Conservation (phyloP, 1,140 invertebrate genomes). For the Hirudo medicinalis region DNA sequence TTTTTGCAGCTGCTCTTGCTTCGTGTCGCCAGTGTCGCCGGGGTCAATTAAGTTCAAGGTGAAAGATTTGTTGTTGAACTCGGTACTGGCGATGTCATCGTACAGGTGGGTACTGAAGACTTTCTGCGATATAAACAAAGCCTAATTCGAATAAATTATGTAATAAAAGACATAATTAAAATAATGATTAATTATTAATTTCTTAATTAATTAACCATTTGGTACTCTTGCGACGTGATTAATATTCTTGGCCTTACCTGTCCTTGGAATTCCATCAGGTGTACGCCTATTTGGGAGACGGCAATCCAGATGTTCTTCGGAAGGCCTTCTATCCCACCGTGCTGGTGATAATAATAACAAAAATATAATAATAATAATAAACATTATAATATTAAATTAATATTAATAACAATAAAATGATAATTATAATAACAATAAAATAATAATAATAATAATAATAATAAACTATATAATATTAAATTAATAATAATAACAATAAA, state of each 20-base stretch:
- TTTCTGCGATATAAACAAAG: conserved; percentile 40
- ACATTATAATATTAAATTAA: conserved; percentile 17
- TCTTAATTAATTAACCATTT: neutral
- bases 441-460: conserved; percentile 10
- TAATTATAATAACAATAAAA: too few species aligned
- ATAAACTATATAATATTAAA: conserved; percentile 12
- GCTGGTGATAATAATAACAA: neutral
- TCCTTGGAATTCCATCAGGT: conserved; percentile 71
- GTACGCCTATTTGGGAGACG: conserved; percentile 80
- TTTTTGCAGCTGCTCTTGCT: too few species aligned
- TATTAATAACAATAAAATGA: neutral
- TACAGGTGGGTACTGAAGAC: conserved; percentile 78
- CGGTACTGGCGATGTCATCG: conserved; percentile 64
- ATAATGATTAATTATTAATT: conserved; percentile 19
- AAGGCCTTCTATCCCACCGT: conserved; percentile 52
- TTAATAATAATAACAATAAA: conserved; percentile 4
- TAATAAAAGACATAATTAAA: neutral
- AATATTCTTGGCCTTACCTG: conserved; percentile 42
- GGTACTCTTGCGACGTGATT: neutral
- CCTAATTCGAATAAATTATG: neutral
- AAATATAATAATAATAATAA: too few species aligned
- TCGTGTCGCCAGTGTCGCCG: too few species aligned
- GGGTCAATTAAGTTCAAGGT: too few species aligned
- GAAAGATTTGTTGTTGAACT: neutral
- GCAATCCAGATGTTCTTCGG: conserved; percentile 70